phyloP scores from a whole-genome alignment of 1,140 invertebrate genomes.

The Steinernema khuongi region DNA sequence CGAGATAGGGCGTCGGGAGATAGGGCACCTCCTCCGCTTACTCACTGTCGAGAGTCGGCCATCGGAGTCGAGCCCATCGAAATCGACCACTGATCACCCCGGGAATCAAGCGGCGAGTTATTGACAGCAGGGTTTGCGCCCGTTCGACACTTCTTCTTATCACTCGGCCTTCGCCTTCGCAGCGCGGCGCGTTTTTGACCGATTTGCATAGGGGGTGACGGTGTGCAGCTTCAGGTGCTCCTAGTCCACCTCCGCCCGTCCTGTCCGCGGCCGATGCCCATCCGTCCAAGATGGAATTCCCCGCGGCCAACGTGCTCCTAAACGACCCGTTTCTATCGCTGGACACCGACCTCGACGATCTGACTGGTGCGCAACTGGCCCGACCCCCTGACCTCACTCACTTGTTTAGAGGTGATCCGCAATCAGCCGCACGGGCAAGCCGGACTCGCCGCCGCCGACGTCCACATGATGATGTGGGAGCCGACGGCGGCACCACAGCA shows the following conservation, averaged over 20 bases:
- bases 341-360: slow-evolving; percentile 35
- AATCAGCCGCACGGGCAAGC: not conserved
- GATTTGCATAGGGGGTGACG: slow-evolving; percentile 29
- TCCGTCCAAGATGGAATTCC: not conserved
- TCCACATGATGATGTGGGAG: slow-evolving; percentile 9
- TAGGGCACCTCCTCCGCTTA: no score
- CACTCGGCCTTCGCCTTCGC: not conserved
- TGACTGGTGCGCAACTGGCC: slow-evolving; percentile 24
- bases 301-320: slow-evolving; percentile 23
- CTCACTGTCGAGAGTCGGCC: no score
- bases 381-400: not conserved
- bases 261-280: not conserved
- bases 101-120: not conserved
- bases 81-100: slow-evolving; percentile 9
- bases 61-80: no score
- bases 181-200: slow-evolving; percentile 32
- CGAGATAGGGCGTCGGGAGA: no score
- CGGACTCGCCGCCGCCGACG: slow-evolving; percentile 9
- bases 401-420: slow-evolving; percentile 29
- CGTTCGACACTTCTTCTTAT: not conserved
- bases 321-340: slow-evolving; percentile 34
- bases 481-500: slow-evolving; percentile 1
- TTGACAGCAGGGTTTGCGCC: not conserved
- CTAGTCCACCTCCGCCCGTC: not conserved
- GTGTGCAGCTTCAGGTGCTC: not conserved